Percentiles rank a stretch among this genome's conserved stretches.
phyloP scores from a whole-genome alignment of 2,113 vertebrate genomes.

The Salminus brasiliensis region DNA sequence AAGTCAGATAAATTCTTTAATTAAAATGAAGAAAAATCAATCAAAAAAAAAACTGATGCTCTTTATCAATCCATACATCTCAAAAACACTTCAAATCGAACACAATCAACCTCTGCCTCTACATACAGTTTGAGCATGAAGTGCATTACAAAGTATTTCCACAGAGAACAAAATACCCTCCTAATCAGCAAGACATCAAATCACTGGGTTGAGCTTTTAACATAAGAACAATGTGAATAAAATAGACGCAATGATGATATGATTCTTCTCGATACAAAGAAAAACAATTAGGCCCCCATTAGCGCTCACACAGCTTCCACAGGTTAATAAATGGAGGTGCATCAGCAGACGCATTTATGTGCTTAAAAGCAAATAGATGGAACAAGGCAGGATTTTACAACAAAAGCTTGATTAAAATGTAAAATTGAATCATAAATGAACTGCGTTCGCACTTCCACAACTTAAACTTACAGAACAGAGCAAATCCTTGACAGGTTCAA shows the following conservation, averaged over 20 bases:
- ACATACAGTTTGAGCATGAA: not conserved
- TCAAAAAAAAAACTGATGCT: not conserved
- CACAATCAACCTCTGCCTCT: not conserved
- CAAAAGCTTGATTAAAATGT: not conserved
- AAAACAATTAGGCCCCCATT: not conserved
- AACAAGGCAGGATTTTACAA: not conserved
- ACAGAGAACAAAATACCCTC: not conserved
- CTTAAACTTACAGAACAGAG: conserved; percentile 1
- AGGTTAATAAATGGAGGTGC: conserved; percentile 21
- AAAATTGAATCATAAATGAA: not conserved
- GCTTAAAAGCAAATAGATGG: conserved; percentile 25
- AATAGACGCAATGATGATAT: not conserved
- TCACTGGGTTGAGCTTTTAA: not conserved
- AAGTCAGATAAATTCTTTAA: no score
- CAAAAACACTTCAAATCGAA: not conserved
- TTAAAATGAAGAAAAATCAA: not conserved
- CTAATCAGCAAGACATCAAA: not conserved
- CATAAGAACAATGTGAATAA: conserved; percentile 22
- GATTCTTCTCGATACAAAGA: not conserved
- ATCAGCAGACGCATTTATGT: conserved; percentile 17
- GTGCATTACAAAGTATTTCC: conserved; percentile 2
- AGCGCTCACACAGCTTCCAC: not conserved
- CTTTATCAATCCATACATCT: not conserved
- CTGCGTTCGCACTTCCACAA: not conserved
- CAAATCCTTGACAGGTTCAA: not conserved